Base-by-base conservation (phyloP, 2,888 invertebrate genomes). In the Andrena dorsata region DNA sequence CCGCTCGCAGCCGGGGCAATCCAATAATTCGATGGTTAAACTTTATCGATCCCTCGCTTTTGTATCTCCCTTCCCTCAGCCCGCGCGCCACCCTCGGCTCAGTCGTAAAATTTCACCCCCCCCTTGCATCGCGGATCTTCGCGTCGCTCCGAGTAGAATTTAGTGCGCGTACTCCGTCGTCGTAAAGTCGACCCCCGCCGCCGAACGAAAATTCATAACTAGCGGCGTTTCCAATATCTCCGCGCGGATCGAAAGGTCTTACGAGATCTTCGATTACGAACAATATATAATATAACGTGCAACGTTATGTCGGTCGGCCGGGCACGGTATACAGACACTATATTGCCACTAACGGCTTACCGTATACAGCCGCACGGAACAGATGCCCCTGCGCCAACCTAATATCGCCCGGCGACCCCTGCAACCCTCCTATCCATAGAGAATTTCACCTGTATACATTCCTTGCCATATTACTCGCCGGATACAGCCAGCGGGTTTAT, bases 311-410 rank as follows among this genome's bases (percentile, higher is more conserved):
- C 86, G 86, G 84, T 86, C 90, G 72, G 75, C 47, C 41, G 26
- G 56, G 70, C 65, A 61, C 60, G 47, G 76, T 85, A 80, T 80
- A 90, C 86, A 87, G 87, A 89, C 83, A 83, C 89, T 90, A 92
- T 92, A 92, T 92, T 92, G 92, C 90, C 90, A 92, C 90, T 92
- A 91, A 92, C 90, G 91, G 92, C 90, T 92, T 90, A 90, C 79
- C 90, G 89, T 89, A 90, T 86, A 90, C 86, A 90, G 84, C 90
- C 87, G 81, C 90, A 88, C 85, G 82, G 86, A 90, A 88, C 87
- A 88, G 89, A 91, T 90, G 90, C 88, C 82, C 81, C 56, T 56
- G 23, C 76, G 74, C 77, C 83, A 78, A 82, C 82, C 76, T 85
- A 88, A 88, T 86, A 90, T 87, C 86, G 83, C 84, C 79, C 84